Evolutionary conservation across 2,113 vertebrate species (phyloP), one percentile per base, ranked within the genome.

Genomic region (Silurus glanis): DNA sequence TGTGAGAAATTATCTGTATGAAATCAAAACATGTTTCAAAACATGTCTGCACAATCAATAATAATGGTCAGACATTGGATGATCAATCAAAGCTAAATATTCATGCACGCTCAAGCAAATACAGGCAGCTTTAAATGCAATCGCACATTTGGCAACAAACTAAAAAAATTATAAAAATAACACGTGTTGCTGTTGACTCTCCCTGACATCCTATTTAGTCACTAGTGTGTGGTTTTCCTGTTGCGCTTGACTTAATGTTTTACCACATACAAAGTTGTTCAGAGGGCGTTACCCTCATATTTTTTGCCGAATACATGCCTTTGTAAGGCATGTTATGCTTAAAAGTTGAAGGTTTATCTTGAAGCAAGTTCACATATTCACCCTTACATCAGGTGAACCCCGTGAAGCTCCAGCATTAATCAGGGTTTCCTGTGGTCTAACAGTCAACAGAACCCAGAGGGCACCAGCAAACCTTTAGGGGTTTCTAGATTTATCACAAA

Each of bases 191-290:
- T 67, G 37, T 45, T 25, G 69, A 62, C 25, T 51, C 71, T 75
- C 85, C 78, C 81, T 45, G 79, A 83, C 62, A 78, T 85, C 45
- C 56, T 67, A 64, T 56, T 17, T n/a, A 17, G 19, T 67, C n/a
- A 75, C 47, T 78, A 21, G 81, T 61, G n/a, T 79, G 62, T 84
- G 86, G 87, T 51, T 86, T 89, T 90, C 90, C 87, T 88, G 82
- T 87, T 84, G 61, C 49, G 59, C 69, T 67, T 56, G 49, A 37
- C 71, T 74, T 21, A 83, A 67, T 69, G 64, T 53, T 83, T 55
- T 13, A 71, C 47, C 19, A 51, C 21, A 23, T 23, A 45, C 71
- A 74, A 19, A 74, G 23, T 49, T 9, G 9, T 53, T n/a, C 47
- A 51, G 17, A 45, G 17, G 9, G 47, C 16, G 45, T 47, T 72